Evolutionary conservation across 2,888 invertebrate species (phyloP), one percentile per base, ranked within the genome.

Genomic region (Ectemnius cavifrons): DNA sequence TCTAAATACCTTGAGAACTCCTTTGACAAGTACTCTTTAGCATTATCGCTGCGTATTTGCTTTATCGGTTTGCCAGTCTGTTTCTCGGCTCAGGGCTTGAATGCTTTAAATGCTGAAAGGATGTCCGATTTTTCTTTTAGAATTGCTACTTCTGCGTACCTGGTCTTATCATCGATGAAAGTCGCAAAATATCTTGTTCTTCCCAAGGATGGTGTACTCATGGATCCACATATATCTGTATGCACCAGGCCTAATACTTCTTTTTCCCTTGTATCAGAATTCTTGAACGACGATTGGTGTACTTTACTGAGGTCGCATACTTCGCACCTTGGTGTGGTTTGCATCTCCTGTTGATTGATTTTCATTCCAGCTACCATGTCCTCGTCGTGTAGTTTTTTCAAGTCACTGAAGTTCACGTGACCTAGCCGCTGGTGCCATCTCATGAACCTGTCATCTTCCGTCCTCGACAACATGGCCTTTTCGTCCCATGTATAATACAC

Each of bases 161-260:
- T 66, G 2, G 57, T 61, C 8, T 1, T 56, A 61, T 82, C 80
- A 57, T 79, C 78, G 0, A 75, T 81, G 23, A 79, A 79, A 0
- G 75, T 81, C 3, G 62, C 73, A 37, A 81, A 77, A 58, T 78
- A 81, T 56, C 63, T 73, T 0, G 77, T 76, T 0, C 78, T 77
- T 0, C 82, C 78, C 2, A 78, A 13, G 0, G 82, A 64, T 13
- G 63, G 45, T 0, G 13, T 69, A 0, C 11, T 49, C 23, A 82
- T 83, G 6, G 77, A 79, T 1, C 81, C 82, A 23, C 81, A 82
- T 58, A 84, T 80, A 49, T 84, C 82, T 0, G 81, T 63, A 23
- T 63, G 63, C 0, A 69, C 13, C 28, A 69, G 13, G 0, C 37
- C 63, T 45, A 69, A 58, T 20, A 63, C 8, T 14, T 14, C 27